These are phyloP conservation scores for Glaucomys volans DNA, from an alignment of 2,113 vertebrate genomes.

Conservation along the genomic window DNA sequence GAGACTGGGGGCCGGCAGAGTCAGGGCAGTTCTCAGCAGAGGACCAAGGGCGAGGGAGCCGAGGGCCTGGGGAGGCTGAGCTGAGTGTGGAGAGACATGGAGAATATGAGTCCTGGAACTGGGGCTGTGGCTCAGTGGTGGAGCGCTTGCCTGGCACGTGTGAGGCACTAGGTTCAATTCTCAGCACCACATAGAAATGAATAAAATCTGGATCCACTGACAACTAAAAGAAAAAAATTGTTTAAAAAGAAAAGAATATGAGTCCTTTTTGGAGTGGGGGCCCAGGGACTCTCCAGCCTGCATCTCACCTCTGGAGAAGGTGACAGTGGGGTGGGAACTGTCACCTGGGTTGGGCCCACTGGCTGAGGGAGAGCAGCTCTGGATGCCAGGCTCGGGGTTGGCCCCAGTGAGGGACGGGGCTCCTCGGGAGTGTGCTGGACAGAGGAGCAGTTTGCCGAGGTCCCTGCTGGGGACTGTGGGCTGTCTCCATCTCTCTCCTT, in stretches of 20 bases:
- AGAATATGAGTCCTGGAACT: background rate
- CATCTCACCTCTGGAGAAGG: rapidly evolving
- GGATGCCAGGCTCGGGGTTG: background rate
- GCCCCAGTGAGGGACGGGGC: rapidly evolving
- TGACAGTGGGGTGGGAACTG: rapidly evolving
- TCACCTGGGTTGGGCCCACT: rapidly evolving
- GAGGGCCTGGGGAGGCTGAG: background rate
- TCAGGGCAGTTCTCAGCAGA: background rate
- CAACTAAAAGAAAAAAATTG: too few species aligned
- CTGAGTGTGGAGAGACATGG: background rate
- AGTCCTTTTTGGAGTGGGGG: background rate
- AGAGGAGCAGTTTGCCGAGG: too few species aligned
- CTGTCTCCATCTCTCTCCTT: background rate
- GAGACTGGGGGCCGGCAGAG: background rate
- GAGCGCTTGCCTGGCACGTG: too few species aligned
- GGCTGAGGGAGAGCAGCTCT: rapidly evolving
- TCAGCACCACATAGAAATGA: too few species aligned
- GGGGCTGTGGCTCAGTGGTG: too few species aligned
- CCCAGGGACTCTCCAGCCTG: rapidly evolving
- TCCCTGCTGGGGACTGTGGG: background rate
- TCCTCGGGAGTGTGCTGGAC: background rate
- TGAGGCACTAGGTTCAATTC: too few species aligned
- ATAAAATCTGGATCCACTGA: too few species aligned
- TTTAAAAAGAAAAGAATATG: too few species aligned
- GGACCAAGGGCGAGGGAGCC: too few species aligned